Conservation (phyloP, 2,888 invertebrate species). For the Subacronicta megacephala region DNA sequence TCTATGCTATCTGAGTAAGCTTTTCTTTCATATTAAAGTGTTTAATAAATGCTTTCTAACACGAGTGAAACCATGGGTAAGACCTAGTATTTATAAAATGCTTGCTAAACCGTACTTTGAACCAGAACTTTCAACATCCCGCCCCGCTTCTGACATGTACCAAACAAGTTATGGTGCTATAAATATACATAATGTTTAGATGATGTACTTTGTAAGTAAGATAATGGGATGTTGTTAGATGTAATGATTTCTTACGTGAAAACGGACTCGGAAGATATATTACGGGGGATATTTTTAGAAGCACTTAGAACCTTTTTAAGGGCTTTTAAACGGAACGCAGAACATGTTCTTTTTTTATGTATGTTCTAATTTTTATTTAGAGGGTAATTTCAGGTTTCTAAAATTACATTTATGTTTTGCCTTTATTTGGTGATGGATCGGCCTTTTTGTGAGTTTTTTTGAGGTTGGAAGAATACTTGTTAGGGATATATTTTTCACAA, state of each 20-base stretch:
- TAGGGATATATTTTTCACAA: neutral
- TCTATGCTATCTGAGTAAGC: no score
- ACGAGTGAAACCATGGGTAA: no score
- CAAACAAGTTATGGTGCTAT: slow-evolving; percentile 18
- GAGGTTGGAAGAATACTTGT: neutral
- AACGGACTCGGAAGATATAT: slow-evolving; percentile 58
- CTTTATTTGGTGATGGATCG: slow-evolving; percentile 3
- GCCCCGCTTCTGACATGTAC: slow-evolving; percentile 17
- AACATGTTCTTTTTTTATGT: slow-evolving; percentile 20
- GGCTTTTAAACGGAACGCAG: slow-evolving; percentile 38
- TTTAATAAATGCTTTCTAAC: no score
- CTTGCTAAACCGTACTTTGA: no score
- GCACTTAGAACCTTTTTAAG: slow-evolving; percentile 34
- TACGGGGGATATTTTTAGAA: slow-evolving; percentile 41
- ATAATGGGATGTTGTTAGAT: slow-evolving; percentile 65
- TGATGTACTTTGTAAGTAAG: slow-evolving; percentile 64
- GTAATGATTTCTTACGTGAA: slow-evolving; percentile 72
- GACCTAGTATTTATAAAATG: no score
- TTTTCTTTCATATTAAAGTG: no score
- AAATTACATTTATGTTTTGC: neutral
- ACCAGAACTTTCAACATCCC: neutral
- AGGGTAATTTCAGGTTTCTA: neutral
- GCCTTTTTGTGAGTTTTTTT: neutral
- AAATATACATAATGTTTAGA: slow-evolving; percentile 53
- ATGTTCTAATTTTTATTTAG: slow-evolving; percentile 35